A percentile compares a stretch with the other conserved stretches of the same genome.
These are phyloP conservation scores for Rhinoderma darwinii DNA, from an alignment of 2,113 vertebrate species.

Conservation along the genomic window DNA sequence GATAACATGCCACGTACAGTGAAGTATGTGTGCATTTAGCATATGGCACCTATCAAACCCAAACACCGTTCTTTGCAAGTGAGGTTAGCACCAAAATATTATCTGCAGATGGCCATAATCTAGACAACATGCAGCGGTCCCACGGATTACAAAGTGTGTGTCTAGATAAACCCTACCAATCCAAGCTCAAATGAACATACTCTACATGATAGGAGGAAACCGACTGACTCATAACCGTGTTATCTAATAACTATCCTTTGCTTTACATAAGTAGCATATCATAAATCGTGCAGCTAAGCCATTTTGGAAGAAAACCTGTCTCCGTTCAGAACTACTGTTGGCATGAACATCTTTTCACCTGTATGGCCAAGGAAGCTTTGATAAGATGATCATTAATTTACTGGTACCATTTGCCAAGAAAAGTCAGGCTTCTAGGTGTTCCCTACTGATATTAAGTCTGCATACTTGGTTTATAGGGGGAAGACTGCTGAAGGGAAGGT, in stretches of 20 bases:
- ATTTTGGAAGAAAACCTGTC: conserved; percentile 32
- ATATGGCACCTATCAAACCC: conserved; percentile 48
- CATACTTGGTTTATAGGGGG: neutral
- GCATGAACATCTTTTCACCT: conserved; percentile 41
- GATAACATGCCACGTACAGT: conserved; percentile 46
- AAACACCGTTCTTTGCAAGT: conserved; percentile 47
- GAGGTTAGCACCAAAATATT: conserved; percentile 38
- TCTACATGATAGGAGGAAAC: neutral
- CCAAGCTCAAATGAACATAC: neutral
- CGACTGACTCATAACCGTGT: neutral
- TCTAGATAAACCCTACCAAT: conserved; percentile 22
- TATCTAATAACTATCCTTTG: conserved; percentile 28
- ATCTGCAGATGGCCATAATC: conserved; percentile 51
- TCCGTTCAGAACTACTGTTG: conserved; percentile 32
- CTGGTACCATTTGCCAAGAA: neutral
- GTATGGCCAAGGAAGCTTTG: conserved; percentile 13
- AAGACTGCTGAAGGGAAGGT: neutral
- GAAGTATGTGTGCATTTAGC: conserved; percentile 55
- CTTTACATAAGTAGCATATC: conserved; percentile 20
- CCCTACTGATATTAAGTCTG: conserved; percentile 3
- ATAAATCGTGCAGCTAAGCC: conserved; percentile 34
- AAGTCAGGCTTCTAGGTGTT: neutral
- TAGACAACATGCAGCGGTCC: conserved; percentile 13
- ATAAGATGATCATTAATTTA: conserved; percentile 44
- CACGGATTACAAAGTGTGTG: conserved; percentile 43